Evolutionary conservation across 30 jellyfish, hydroid and myxozoan species (phyloP).

Genomic region (Aurelia coerulea): DNA sequence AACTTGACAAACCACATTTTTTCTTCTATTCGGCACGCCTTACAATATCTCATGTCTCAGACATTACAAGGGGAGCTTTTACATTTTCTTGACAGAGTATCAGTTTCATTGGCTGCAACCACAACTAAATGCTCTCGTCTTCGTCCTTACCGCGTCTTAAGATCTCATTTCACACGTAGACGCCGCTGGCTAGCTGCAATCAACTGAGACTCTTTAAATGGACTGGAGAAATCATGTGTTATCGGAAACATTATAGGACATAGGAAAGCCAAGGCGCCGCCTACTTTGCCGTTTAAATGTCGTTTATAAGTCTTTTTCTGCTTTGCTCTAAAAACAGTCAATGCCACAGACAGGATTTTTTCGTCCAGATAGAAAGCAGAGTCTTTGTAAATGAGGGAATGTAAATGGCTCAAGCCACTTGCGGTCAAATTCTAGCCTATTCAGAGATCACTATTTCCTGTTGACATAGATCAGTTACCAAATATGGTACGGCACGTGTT

Average conservation of each 20-base stretch:
- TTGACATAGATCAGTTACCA: too few relatives aligned
- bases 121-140: slow-evolving; percentile 45
- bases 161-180: not conserved
- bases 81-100: slow-evolving; percentile 16
- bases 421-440: too few relatives aligned
- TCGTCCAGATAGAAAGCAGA: too few relatives aligned
- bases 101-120: slow-evolving; percentile 54
- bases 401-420: too few relatives aligned
- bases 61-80: not conserved
- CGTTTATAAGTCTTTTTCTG: not conserved
- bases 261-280: slow-evolving; percentile 43
- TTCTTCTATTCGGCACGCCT: slow-evolving; percentile 63
- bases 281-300: slow-evolving; percentile 34
- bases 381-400: too few relatives aligned
- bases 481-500: too few relatives aligned
- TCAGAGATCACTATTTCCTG: too few relatives aligned
- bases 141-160: slow-evolving; percentile 12
- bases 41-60: slow-evolving; percentile 2
- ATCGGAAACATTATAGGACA: slow-evolving; percentile 29
- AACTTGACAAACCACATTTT: slow-evolving; percentile 52
- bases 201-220: slow-evolving; percentile 7
- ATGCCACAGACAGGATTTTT: too few relatives aligned
- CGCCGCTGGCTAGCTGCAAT: not conserved
- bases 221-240: slow-evolving; percentile 40
- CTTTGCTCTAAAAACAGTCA: too few relatives aligned